Conservation (phyloP, 2,113 vertebrate species). For the Paramormyrops kingsleyae region DNA sequence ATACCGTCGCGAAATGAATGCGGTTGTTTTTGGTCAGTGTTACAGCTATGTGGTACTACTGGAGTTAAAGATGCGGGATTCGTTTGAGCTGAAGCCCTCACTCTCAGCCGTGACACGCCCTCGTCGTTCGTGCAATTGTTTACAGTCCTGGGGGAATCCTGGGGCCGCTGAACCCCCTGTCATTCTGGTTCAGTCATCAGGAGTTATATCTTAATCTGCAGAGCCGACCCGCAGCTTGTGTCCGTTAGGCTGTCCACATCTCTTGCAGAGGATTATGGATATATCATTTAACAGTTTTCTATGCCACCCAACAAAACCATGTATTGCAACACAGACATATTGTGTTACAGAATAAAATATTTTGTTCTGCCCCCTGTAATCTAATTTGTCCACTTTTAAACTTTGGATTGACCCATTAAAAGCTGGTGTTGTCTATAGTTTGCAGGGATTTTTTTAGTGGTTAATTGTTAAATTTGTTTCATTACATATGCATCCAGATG, state of each 20-base stretch:
- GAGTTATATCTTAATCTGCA: constrained; percentile 6
- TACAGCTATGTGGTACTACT: background rate
- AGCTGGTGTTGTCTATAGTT: background rate
- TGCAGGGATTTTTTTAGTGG: background rate
- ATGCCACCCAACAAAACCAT: background rate
- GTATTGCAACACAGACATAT: background rate
- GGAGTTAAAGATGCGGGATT: background rate
- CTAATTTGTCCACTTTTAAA: constrained; percentile 6
- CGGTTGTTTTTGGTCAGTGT: background rate
- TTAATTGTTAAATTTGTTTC: background rate
- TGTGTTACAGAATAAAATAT: constrained; percentile 1
- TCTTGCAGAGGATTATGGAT: background rate
- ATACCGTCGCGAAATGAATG: background rate
- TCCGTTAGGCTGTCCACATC: background rate
- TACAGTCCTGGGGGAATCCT: background rate
- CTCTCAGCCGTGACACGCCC: background rate
- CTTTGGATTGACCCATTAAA: background rate
- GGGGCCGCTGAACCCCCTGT: background rate
- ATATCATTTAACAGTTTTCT: background rate
- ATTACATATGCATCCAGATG: background rate
- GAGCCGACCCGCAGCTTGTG: background rate
- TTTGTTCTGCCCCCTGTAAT: background rate
- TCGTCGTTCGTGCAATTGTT: constrained; percentile 10
- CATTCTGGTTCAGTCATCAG: constrained; percentile 6
- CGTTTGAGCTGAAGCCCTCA: background rate